Evolutionary conservation across 1,140 invertebrate species (phyloP).

Genomic region (Drosophila mauritiana): DNA sequence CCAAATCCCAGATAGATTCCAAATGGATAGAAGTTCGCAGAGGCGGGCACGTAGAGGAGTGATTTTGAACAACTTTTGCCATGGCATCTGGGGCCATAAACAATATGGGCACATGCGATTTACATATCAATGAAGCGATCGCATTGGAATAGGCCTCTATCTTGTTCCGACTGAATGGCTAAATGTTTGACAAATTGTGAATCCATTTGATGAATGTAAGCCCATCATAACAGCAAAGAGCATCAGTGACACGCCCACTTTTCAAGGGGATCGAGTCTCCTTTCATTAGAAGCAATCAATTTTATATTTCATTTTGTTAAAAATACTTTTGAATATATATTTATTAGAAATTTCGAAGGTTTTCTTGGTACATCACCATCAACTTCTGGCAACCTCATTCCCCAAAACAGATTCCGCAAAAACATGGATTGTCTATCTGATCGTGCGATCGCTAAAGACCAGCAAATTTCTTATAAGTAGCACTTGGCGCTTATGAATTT

Average conservation of each 20-base stretch:
- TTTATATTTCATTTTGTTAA: not conserved
- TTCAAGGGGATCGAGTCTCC: too few species aligned
- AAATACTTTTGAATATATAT: not conserved
- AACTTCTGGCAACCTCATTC: slow-evolving; percentile 22
- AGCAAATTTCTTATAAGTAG: slow-evolving; percentile 35
- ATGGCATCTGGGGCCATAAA: slow-evolving; percentile 51
- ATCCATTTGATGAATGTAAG: slow-evolving; percentile 18
- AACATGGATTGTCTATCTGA: slow-evolving; percentile 20
- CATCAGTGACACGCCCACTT: slow-evolving; percentile 4
- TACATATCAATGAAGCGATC: slow-evolving; percentile 62
- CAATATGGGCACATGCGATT: slow-evolving; percentile 65
- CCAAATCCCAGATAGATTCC: slow-evolving; percentile 26
- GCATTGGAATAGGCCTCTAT: slow-evolving; percentile 33
- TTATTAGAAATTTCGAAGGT: not conserved
- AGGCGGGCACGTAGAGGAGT: slow-evolving; percentile 15
- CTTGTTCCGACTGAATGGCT: slow-evolving; percentile 58
- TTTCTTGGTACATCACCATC: not conserved
- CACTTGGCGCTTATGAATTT: slow-evolving; percentile 58
- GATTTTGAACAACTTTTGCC: slow-evolving; percentile 39
- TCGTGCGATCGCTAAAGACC: slow-evolving; percentile 12
- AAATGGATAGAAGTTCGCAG: slow-evolving; percentile 31
- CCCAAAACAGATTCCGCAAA: not conserved
- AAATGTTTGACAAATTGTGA: slow-evolving; percentile 52
- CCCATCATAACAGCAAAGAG: slow-evolving; percentile 23
- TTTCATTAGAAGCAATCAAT: not conserved